phyloP scores from a whole-genome alignment of 2,113 vertebrate species.

The Vidua chalybeata region DNA sequence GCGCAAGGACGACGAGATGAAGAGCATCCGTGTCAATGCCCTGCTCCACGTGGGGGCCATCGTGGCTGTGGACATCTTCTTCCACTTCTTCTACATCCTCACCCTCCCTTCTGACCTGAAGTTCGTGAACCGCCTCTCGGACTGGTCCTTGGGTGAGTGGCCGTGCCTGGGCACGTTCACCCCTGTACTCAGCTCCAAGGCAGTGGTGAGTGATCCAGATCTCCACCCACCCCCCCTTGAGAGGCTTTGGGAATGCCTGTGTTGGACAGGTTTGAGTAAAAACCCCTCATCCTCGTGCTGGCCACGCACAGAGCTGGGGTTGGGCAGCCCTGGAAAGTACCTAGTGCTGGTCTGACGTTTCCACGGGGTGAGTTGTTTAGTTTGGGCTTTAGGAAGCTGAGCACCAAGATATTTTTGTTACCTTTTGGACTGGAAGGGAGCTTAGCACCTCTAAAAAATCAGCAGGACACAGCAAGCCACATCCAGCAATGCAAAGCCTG shows the following conservation, averaged over 20 bases:
- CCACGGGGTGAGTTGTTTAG: background rate
- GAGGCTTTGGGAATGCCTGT: background rate
- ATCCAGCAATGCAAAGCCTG: background rate
- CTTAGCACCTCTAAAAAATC: background rate
- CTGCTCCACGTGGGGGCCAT: slow-evolving; percentile 76
- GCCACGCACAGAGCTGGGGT: background rate
- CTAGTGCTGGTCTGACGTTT: background rate
- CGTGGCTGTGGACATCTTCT: slow-evolving; percentile 83
- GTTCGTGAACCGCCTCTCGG: slow-evolving; percentile 84
- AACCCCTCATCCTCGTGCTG: fast-evolving
- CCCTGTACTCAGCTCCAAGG: background rate
- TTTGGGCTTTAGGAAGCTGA: background rate
- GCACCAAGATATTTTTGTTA: background rate
- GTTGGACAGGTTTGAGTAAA: background rate
- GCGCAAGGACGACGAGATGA: slow-evolving; percentile 86
- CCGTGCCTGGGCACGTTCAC: fast-evolving
- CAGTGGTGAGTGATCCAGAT: background rate
- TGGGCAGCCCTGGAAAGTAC: background rate
- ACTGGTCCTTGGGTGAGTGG: slow-evolving; percentile 89
- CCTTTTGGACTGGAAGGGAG: background rate
- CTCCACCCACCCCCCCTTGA: background rate
- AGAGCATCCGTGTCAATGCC: slow-evolving; percentile 81
- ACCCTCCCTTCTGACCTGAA: slow-evolving; percentile 90
- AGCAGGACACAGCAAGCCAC: background rate
- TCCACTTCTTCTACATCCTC: slow-evolving; percentile 97